These are phyloP conservation scores for Ashinkailepas kermadecensis DNA, from an alignment of 2,888 invertebrate genomes.

Conservation along the genomic window DNA sequence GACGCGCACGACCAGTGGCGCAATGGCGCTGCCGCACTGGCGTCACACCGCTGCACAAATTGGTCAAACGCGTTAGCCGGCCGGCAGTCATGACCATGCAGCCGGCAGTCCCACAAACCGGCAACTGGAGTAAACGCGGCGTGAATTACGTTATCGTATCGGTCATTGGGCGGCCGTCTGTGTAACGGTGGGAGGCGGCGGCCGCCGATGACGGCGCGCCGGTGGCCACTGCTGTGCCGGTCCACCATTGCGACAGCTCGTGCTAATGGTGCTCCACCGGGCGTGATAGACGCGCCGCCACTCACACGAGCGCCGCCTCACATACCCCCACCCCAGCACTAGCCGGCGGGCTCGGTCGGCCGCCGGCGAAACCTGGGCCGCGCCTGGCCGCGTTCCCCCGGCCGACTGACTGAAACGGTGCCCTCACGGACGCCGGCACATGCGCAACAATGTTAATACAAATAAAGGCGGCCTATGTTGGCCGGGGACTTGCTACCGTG, in stretches of 20 bases:
- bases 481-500: not conserved
- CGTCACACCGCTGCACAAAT: not conserved
- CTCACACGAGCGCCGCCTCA: not conserved
- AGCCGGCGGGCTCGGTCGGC: too few relatives aligned
- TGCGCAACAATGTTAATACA: too few relatives aligned
- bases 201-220: not conserved
- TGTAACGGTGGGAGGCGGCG: not conserved
- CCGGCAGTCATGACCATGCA: not conserved
- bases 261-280: too few relatives aligned
- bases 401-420: too few relatives aligned
- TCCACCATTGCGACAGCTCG: not conserved
- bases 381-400: not conserved
- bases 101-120: not conserved
- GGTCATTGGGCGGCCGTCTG: not conserved
- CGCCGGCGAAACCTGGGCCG: too few relatives aligned
- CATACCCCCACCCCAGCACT: not conserved
- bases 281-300: not conserved
- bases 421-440: too few relatives aligned
- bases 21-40: not conserved
- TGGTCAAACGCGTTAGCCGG: not conserved
- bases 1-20: too few relatives aligned
- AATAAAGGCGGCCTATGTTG: not conserved
- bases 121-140: not conserved
- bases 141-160: not conserved
- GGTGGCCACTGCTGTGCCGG: not conserved